A percentile compares a stretch with the other conserved stretches of the same genome.
phyloP scores from a whole-genome alignment of 35 echinoderm and acorn worm species.

The Apostichopus californicus region DNA sequence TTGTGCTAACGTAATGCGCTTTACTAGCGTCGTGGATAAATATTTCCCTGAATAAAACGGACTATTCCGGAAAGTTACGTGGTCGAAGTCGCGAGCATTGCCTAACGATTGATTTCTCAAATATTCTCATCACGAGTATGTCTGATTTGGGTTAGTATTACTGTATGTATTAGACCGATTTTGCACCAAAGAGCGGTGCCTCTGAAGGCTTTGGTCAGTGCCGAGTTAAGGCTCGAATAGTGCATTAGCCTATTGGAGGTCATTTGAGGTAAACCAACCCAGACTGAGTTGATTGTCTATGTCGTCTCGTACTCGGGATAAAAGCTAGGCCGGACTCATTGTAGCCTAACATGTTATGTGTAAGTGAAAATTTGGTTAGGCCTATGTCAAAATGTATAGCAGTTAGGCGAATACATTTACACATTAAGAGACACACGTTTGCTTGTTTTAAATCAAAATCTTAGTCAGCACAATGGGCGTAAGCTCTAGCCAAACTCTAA shows the following conservation, averaged over 20 bases:
- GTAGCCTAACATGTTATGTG: slow-evolving; percentile 18
- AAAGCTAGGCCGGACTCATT: slow-evolving; percentile 16
- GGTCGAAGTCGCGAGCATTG: neutral
- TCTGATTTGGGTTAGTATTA: slow-evolving; percentile 53
- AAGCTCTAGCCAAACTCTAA: neutral
- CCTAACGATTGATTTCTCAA: neutral
- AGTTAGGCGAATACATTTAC: neutral
- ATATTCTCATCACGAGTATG: slow-evolving; percentile 6
- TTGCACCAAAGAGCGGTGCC: neutral
- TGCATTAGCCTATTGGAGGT: slow-evolving; percentile 58
- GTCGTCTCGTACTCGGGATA: slow-evolving; percentile 13
- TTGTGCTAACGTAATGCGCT: slow-evolving; percentile 25
- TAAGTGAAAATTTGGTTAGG: neutral
- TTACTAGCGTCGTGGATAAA: neutral
- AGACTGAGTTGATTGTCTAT: slow-evolving; percentile 45
- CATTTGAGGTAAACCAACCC: slow-evolving; percentile 58
- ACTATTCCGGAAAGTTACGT: neutral
- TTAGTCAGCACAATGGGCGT: too few relatives aligned
- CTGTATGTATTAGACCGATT: neutral
- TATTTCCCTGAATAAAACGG: neutral
- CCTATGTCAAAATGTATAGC: neutral
- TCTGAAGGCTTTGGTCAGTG: neutral
- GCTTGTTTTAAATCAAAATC: neutral
- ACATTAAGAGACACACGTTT: neutral
- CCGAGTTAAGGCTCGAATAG: neutral